Base-by-base conservation (phyloP, 2,888 invertebrate genomes). In the Sclerodermus sp. region DNA sequence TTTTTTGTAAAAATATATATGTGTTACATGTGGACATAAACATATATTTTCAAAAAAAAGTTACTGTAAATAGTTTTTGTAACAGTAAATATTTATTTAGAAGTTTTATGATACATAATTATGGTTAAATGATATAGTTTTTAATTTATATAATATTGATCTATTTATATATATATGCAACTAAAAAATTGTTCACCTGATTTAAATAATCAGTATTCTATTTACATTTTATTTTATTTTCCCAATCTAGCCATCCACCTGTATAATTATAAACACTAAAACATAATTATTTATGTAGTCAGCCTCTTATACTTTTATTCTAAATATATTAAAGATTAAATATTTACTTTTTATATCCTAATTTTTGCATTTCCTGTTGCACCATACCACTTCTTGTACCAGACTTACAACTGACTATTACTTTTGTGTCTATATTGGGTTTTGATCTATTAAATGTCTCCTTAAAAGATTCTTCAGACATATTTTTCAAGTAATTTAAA, bases 331-430 rank as follows among this genome's bases (percentile, higher is more conserved):
- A 47, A n/a, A 4, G 42, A 51, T 45, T 41, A 23, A 54, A 70
- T 80, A 14, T 17, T 77, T 79, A 87, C 87, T 85, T 84, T 66
- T 79, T 79, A 70, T 79, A 88, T 68, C 87, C 87, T 47, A 84
- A 64, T 61, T 81, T 79, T 18, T 79, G 62, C 37, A 85, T 83
- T 60, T 81, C 81, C 65, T 83, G 80, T 60, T 86, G 84, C 2
- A 88, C 88, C 67, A 78, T 82, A 8, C 79, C 81, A 57, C 87
- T 86, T 66, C 89, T 81, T 64, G 79, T 84, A 9, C 90, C 90
- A 52, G 85, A 82, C 75, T 82, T 85, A 68, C 90, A 90, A 44
- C 85, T 86, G 60, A 90, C 84, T 60, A 90, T 86, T 1, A 90
- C 79, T 62, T 84, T 82, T 2, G 83, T 81, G 37, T 84, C 74